These are phyloP conservation scores for Drosophila albomicans DNA, from an alignment of 1,140 invertebrate genomes.

Conservation along the genomic window DNA sequence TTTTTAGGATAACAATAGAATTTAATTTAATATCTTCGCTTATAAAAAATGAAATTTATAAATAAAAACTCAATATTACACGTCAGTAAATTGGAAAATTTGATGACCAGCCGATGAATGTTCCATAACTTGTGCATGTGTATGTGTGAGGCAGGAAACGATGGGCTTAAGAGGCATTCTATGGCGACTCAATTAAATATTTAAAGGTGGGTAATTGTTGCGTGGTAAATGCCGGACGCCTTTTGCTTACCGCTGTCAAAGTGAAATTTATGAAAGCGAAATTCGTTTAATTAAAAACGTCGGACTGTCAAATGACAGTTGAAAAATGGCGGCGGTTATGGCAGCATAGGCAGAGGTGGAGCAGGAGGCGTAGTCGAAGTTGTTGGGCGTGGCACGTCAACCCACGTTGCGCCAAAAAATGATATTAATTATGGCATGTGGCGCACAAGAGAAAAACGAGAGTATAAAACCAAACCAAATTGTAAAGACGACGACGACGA, in stretches of 20 bases:
- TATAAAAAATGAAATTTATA: background rate
- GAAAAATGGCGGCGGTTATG: slow-evolving; percentile 51
- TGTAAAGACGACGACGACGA: slow-evolving; percentile 36
- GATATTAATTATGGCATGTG: slow-evolving; percentile 69
- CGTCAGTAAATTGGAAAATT: background rate
- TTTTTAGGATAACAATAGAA: too few relatives aligned
- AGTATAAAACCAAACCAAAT: slow-evolving; percentile 44
- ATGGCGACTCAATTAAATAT: slow-evolving; percentile 72
- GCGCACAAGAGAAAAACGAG: slow-evolving; percentile 17
- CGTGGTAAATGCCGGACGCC: slow-evolving; percentile 51
- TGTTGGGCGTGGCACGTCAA: slow-evolving; percentile 32
- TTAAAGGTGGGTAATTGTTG: slow-evolving; percentile 64
- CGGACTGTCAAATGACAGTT: slow-evolving; percentile 51
- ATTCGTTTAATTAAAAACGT: slow-evolving; percentile 76
- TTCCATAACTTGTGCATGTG: background rate
- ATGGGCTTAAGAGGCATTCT: background rate
- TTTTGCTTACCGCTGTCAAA: slow-evolving; percentile 68
- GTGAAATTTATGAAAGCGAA: slow-evolving; percentile 76
- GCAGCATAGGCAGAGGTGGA: background rate
- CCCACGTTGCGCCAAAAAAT: slow-evolving; percentile 56
- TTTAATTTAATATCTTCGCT: background rate
- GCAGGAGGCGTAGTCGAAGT: slow-evolving; percentile 9
- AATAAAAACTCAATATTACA: too few relatives aligned
- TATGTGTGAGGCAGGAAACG: background rate
- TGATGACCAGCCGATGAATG: background rate